phyloP scores from a whole-genome alignment of 2,888 invertebrate species.

The Phasia obesa region DNA sequence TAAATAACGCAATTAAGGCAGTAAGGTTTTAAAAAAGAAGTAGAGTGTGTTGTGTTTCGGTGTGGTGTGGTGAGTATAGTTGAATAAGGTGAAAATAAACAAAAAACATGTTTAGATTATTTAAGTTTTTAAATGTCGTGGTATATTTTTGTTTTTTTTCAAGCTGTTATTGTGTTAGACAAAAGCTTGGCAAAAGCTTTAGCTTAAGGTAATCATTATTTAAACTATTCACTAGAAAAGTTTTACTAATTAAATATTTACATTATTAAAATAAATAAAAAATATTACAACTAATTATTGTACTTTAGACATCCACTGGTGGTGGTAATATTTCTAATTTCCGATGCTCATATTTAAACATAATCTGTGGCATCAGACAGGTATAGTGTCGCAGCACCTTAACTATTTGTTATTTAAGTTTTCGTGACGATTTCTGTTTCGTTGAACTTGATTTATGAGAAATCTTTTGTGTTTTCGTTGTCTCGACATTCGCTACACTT shows the following conservation, averaged over 20 bases:
- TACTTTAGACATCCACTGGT: constrained; percentile 66
- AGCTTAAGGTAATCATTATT: constrained; percentile 32
- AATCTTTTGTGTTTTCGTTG: constrained; percentile 54
- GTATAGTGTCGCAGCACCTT: constrained; percentile 76
- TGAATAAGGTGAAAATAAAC: constrained; percentile 61
- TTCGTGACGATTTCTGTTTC: constrained; percentile 74
- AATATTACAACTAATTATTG: constrained; percentile 9
- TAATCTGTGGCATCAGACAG: constrained; percentile 74
- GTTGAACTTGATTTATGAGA: constrained; percentile 60
- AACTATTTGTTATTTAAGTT: constrained; percentile 80
- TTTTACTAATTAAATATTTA: background rate
- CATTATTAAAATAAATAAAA: background rate
- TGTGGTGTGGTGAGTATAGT: constrained; percentile 49
- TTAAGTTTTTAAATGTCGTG: constrained; percentile 12
- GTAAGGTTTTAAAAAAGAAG: background rate
- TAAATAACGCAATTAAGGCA: background rate
- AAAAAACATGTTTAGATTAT: constrained; percentile 44
- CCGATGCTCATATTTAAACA: constrained; percentile 52
- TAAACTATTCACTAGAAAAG: background rate
- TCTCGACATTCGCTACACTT: constrained; percentile 56
- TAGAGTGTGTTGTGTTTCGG: constrained; percentile 31
- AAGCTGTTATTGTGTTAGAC: constrained; percentile 36
- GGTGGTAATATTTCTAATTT: constrained; percentile 52
- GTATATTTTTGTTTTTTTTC: background rate
- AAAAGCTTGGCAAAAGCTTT: constrained; percentile 31